phyloP scores from a whole-genome alignment of 2,888 invertebrate genomes.

The Polydesmus complanatus region DNA sequence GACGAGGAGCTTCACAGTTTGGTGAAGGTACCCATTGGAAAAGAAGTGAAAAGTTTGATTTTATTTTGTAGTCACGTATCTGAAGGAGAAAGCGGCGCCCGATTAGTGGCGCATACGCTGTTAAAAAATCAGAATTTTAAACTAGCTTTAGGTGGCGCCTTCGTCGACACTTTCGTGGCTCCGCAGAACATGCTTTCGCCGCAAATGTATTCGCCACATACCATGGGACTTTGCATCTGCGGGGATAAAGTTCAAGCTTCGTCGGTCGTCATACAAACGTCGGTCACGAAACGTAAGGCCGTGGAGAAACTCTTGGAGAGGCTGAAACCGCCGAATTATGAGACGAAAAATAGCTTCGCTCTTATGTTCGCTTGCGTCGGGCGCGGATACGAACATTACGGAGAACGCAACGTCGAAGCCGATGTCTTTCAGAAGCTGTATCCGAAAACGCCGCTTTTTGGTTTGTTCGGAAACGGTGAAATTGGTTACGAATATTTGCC shows the following conservation, averaged over 20 bases:
- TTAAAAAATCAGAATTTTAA: conserved; percentile 18
- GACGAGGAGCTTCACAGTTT: conserved; percentile 11
- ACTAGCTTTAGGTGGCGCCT: conserved; percentile 23
- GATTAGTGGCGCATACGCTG: conserved; percentile 9
- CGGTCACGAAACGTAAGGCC: conserved; percentile 17
- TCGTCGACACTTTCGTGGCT: conserved; percentile 19
- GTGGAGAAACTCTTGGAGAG: conserved; percentile 21
- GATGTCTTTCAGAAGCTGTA: conserved; percentile 32
- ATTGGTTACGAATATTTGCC: conserved; percentile 30
- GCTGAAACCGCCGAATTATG: conserved; percentile 21
- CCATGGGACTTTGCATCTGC: conserved; percentile 21
- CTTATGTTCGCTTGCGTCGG: conserved; percentile 37
- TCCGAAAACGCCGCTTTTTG: conserved; percentile 35
- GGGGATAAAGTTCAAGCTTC: conserved; percentile 24
- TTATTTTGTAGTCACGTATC: conserved; percentile 12
- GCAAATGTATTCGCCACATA: conserved; percentile 15
- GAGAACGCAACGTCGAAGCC: conserved; percentile 31
- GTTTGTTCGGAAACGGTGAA: conserved; percentile 37
- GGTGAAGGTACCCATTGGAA: conserved; percentile 7
- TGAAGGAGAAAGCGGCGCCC: conserved; percentile 9
- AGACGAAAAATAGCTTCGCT: conserved; percentile 25
- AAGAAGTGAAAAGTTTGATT: conserved; percentile 14
- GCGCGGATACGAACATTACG: conserved; percentile 28
- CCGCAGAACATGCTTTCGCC: conserved; percentile 13
- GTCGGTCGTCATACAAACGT: conserved; percentile 22